A percentile compares a stretch with the other conserved stretches of the same genome.
phyloP scores from a whole-genome alignment of 2,888 invertebrate genomes.

The Xylophagus ater region DNA sequence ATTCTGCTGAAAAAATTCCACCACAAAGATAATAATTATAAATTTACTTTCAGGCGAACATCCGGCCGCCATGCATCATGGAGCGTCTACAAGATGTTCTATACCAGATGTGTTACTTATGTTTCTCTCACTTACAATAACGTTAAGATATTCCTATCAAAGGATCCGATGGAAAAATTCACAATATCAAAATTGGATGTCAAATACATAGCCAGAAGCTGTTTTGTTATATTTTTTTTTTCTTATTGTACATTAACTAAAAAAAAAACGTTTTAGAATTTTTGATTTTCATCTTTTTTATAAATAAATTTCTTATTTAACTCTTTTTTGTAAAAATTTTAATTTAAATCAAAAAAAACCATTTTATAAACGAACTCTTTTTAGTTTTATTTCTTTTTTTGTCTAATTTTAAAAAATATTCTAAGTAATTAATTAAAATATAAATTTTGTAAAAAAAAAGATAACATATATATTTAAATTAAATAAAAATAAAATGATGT shows the following conservation, averaged over 20 bases:
- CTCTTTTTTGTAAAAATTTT: background rate
- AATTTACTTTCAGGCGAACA: constrained; percentile 55
- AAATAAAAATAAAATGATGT: too few species aligned
- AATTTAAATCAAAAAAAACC: too few species aligned
- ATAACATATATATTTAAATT: too few species aligned
- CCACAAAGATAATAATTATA: too few species aligned
- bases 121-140: constrained; percentile 24
- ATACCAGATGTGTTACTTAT: constrained; percentile 26
- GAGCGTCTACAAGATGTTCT: constrained; percentile 35
- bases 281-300: constrained; percentile 6
- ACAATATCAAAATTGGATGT: constrained; percentile 11
- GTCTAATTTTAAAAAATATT: too few species aligned
- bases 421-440: too few species aligned
- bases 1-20: too few species aligned
- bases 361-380: too few species aligned
- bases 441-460: too few species aligned
- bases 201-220: constrained; percentile 13
- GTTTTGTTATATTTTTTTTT: background rate
- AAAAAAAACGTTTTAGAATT: constrained; percentile 1
- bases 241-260: constrained; percentile 1
- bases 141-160: constrained; percentile 24
- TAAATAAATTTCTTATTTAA: background rate
- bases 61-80: constrained; percentile 77
- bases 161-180: constrained; percentile 23
- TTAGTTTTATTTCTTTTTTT: too few species aligned